Conservation (phyloP, 2,888 invertebrate species). For the Ypsolopha scabrella region DNA sequence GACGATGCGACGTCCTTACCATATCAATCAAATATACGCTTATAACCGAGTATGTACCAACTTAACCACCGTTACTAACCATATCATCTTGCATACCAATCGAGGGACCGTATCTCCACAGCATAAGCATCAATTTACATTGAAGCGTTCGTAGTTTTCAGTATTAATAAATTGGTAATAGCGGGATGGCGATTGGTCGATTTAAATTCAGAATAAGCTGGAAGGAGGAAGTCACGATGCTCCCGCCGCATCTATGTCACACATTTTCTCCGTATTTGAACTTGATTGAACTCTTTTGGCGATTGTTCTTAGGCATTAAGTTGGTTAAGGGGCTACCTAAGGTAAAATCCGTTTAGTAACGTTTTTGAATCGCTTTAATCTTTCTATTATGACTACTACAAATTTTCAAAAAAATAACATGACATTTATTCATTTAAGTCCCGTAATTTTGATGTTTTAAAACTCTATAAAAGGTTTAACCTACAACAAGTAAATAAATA, state of each 20-base stretch:
- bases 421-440: too few species aligned
- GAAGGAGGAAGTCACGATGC: conserved; percentile 64
- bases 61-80: conserved; percentile 21
- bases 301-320: too few species aligned
- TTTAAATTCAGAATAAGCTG: conserved; percentile 68
- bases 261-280: conserved; percentile 65
- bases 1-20: conserved; percentile 54
- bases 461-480: too few species aligned
- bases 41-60: conserved; percentile 22
- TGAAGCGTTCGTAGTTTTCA: neutral
- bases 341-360: too few species aligned
- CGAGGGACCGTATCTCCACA: too few species aligned
- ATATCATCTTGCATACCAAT: neutral
- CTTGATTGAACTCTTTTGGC: conserved; percentile 45
- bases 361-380: too few species aligned
- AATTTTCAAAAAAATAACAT: too few species aligned
- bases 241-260: conserved; percentile 54
- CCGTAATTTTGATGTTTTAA: too few species aligned
- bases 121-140: neutral
- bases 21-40: conserved; percentile 59
- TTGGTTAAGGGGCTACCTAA: too few species aligned
- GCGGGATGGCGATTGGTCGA: conserved; percentile 55
- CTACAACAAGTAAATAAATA: too few species aligned
- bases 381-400: too few species aligned
- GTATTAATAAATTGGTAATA: neutral